Conservation (phyloP, 2,797 vertebrate species). For the Vireo griseus region DNA sequence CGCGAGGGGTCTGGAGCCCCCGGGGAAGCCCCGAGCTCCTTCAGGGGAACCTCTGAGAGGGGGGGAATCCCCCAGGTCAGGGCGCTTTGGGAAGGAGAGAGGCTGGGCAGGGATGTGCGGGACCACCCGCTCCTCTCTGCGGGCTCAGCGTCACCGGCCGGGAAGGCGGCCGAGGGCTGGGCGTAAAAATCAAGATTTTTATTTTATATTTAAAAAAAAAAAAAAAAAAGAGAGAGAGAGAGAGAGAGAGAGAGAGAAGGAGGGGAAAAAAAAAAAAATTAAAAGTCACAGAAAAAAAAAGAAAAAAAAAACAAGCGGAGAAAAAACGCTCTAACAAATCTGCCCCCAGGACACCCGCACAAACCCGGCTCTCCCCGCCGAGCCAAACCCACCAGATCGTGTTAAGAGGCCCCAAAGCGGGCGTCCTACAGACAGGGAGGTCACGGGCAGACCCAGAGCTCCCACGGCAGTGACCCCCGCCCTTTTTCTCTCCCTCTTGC, state of each 20-base stretch:
- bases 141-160: background rate
- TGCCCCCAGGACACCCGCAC: background rate
- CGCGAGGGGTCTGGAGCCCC: background rate
- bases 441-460: background rate
- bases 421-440: background rate
- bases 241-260: too few relatives aligned
- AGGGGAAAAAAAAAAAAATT: too few relatives aligned
- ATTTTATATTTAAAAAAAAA: background rate
- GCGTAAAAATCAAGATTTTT: fast-evolving
- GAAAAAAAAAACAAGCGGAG: fast-evolving
- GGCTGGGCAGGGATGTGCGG: background rate
- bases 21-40: background rate
- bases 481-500: background rate
- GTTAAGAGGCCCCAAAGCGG: background rate
- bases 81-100: background rate
- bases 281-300: fast-evolving
- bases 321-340: fast-evolving
- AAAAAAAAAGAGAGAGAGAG: too few relatives aligned
- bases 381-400: background rate
- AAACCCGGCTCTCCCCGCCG: background rate
- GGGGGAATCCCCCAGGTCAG: fast-evolving
- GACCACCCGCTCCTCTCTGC: background rate
- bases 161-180: background rate
- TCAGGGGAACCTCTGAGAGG: background rate
- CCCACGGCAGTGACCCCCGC: background rate